Evolutionary conservation across 2,888 invertebrate genomes (phyloP), one percentile per base, ranked within the genome.

Genomic region (Orthonevra nobilis): DNA sequence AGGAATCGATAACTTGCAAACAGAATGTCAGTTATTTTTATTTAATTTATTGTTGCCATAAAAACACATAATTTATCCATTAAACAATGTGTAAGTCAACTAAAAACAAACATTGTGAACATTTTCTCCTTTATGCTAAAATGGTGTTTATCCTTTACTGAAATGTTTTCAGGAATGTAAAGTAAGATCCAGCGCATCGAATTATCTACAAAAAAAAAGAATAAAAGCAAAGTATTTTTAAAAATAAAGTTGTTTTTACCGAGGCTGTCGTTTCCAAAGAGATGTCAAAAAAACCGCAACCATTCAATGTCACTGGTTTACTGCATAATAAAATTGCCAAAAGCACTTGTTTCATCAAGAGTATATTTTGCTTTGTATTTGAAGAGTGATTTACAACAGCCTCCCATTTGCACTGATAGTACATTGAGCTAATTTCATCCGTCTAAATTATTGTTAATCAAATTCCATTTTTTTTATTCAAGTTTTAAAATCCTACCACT

Each of bases 321-420:
- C 74, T 48, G 64, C 82, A 82, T 3, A 84, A 46, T 44, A 79
- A 69, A 5, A 83, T 82, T 3, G 81, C 75, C 28, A 81, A 10
- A 0, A 50, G 30, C 7, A 84, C 68, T 14, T 82, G 26, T 61
- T 82, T 83, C 83, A 84, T 82, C 26, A 82, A 32, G 3, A 81
- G 69, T 9, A 60, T 36, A 64, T 83, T 83, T 23, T 83, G 50
- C 0, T 3, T 10, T 0, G 42, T 26, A 30, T 82, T 64, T 3
- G 23, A 3, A 1, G 83, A 83, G 10, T 79, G 48, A 17, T 61
- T 15, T 17, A 82, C 40, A 4, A 82, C 32, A 26, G 50, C 26
- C 26, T 83, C 83, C 84, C 84, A 84, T 44, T 82, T 82, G 12
- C 79, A 81, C 15, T 75, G 54, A 60, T 84, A 84, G 48, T 81